phyloP scores from a whole-genome alignment of 2,888 invertebrate species.

The Eumacrocentrus americanus region DNA sequence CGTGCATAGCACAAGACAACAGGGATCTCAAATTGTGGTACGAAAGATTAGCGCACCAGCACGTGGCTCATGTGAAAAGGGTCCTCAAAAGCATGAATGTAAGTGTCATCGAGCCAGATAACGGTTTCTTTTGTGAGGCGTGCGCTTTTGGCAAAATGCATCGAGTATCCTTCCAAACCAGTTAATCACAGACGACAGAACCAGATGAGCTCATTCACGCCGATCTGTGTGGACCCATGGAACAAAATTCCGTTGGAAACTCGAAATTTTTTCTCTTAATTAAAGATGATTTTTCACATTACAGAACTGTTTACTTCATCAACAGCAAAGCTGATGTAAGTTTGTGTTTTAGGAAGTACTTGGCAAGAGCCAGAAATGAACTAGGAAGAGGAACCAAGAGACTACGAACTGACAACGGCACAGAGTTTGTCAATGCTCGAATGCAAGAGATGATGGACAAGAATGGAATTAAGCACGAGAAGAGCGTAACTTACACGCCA shows the following conservation, averaged over 20 bases:
- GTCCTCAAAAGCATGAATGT: slow-evolving; percentile 23
- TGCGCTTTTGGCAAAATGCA: slow-evolving; percentile 32
- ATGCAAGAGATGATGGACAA: slow-evolving; percentile 15
- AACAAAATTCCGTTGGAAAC: slow-evolving; percentile 25
- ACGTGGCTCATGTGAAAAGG: slow-evolving; percentile 21
- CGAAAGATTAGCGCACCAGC: slow-evolving; percentile 33
- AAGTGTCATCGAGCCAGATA: not conserved
- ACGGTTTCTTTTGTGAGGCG: slow-evolving; percentile 19
- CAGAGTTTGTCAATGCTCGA: slow-evolving; percentile 32
- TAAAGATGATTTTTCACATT: slow-evolving; percentile 34
- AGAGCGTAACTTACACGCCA: slow-evolving; percentile 31
- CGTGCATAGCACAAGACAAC: not conserved
- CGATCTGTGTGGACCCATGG: slow-evolving; percentile 37
- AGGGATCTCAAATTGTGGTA: slow-evolving; percentile 24
- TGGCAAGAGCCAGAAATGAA: slow-evolving; percentile 16
- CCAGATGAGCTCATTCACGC: slow-evolving; percentile 34
- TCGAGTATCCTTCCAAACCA: slow-evolving; percentile 26
- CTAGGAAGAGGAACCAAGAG: slow-evolving; percentile 19
- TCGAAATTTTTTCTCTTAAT: slow-evolving; percentile 31
- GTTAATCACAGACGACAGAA: slow-evolving; percentile 19
- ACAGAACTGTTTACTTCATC: slow-evolving; percentile 29
- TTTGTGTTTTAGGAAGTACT: slow-evolving; percentile 16
- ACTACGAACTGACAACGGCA: slow-evolving; percentile 34
- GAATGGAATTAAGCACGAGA: slow-evolving; percentile 33
- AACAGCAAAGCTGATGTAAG: slow-evolving; percentile 21